Conservation (phyloP, 35 echinoderm and acorn worm genomes). For the Holothuria glaberrima region DNA sequence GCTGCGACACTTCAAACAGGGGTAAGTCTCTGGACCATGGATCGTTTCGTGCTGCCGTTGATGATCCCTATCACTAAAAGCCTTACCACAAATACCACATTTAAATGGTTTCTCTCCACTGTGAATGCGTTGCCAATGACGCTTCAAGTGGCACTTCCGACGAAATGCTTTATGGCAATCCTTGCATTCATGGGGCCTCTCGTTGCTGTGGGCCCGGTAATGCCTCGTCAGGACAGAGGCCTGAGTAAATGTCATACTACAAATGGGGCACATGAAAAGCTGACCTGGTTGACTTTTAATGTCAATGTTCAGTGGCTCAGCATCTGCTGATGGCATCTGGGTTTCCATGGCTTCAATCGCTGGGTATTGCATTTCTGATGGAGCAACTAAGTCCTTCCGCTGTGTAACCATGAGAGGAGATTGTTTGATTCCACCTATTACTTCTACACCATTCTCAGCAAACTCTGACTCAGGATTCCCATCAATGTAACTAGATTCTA, state of each 20-base stretch:
- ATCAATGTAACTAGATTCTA: background rate
- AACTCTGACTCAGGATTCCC: background rate
- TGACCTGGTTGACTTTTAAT: conserved; percentile 50
- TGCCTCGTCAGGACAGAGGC: conserved; percentile 89
- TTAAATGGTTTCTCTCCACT: conserved; percentile 98
- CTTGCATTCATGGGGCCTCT: conserved; percentile 89
- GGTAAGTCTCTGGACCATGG: conserved; percentile 97
- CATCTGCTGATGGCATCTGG: background rate
- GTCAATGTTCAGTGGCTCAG: conserved; percentile 17
- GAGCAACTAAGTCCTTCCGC: conserved; percentile 4
- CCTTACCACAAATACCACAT: conserved; percentile 95
- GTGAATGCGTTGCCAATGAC: conserved; percentile 97
- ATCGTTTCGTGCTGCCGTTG: conserved; percentile 97
- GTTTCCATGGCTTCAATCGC: conserved; percentile 34
- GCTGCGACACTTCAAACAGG: conserved; percentile 86
- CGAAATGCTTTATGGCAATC: conserved; percentile 94
- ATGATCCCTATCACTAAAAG: conserved; percentile 95
- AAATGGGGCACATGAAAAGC: conserved; percentile 81
- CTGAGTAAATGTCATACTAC: conserved; percentile 95
- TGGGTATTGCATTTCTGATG: conserved; percentile 47
- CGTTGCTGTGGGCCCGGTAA: conserved; percentile 87
- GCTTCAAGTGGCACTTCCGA: conserved; percentile 95
- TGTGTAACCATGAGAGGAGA: conserved; percentile 37
- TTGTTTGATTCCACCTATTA: conserved; percentile 8
- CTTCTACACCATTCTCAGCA: background rate